These are phyloP conservation scores for Thaumetopoea pityocampa DNA, from an alignment of 1,140 invertebrate genomes.

Conservation along the genomic window DNA sequence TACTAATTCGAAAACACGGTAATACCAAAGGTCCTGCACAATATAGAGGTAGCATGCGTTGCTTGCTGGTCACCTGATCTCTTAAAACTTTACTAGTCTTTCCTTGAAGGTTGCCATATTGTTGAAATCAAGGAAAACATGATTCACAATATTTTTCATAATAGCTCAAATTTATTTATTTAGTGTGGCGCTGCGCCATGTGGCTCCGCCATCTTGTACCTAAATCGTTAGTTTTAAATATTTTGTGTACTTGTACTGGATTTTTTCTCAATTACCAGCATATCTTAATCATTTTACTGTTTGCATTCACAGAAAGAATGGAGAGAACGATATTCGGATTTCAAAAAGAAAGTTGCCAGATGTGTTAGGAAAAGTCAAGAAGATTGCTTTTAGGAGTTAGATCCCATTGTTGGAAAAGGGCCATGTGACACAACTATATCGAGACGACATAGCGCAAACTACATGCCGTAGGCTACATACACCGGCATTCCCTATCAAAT, in stretches of 20 bases:
- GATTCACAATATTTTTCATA: neutral
- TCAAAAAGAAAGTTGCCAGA: conserved; percentile 96
- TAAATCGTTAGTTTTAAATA: too few relatives aligned
- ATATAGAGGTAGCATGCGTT: too few relatives aligned
- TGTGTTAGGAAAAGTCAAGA: conserved; percentile 98
- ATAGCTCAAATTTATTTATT: neutral
- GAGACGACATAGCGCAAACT: conserved; percentile 28
- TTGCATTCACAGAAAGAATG: conserved; percentile 92
- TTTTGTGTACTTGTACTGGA: too few relatives aligned
- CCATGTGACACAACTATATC: conserved; percentile 42
- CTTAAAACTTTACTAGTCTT: too few relatives aligned
- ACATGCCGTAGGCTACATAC: conserved; percentile 35
- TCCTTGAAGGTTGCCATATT: too few relatives aligned
- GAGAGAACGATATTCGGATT: conserved; percentile 95
- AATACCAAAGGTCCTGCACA: too few relatives aligned
- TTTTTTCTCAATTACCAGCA: too few relatives aligned
- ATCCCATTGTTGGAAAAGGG: conserved; percentile 59
- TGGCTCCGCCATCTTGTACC: too few relatives aligned
- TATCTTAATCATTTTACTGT: conserved; percentile 26
- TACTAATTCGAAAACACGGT: too few relatives aligned
- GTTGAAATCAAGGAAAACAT: too few relatives aligned
- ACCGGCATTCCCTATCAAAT: conserved; percentile 6
- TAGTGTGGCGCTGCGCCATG: too few relatives aligned
- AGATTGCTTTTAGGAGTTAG: conserved; percentile 86
- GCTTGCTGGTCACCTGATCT: too few relatives aligned